Percentiles rank a stretch among this genome's conserved stretches.
phyloP scores from a whole-genome alignment of 2,113 vertebrate species.

The Hemibagrus wyckioides region DNA sequence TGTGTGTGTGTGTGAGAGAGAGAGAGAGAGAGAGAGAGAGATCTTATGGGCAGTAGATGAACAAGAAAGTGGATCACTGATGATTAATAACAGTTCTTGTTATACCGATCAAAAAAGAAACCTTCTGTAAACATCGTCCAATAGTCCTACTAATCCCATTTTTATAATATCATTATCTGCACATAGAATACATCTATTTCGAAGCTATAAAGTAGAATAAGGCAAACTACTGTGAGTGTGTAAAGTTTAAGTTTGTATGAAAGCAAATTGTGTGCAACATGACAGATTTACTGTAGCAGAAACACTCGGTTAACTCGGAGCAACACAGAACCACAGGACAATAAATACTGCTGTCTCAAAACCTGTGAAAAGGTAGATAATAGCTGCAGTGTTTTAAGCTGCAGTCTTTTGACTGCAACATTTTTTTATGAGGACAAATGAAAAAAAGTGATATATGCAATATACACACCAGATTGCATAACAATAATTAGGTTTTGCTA shows the following conservation, averaged over 20 bases:
- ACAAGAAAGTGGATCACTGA: too few species aligned
- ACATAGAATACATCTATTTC: too few species aligned
- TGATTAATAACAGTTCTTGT: too few species aligned
- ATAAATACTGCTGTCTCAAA: neutral
- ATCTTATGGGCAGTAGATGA: too few species aligned
- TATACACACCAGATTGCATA: neutral
- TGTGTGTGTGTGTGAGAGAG: too few species aligned
- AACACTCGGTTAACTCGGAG: neutral
- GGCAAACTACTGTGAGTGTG: neutral
- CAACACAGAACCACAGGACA: neutral
- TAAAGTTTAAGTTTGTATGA: neutral
- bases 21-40: too few species aligned
- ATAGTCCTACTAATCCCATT: neutral
- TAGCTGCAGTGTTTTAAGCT: neutral
- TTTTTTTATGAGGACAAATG: neutral
- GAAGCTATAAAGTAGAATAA: too few species aligned
- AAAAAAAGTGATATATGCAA: neutral
- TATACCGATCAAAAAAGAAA: too few species aligned
- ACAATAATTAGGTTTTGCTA: constrained; percentile 1
- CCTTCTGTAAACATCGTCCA: too few species aligned
- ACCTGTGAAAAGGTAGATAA: neutral
- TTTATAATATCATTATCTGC: too few species aligned
- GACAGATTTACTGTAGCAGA: neutral
- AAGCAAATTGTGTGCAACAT: neutral
- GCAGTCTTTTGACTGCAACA: neutral